phyloP scores from a whole-genome alignment of 2,797 vertebrate genomes.

The Mus spretus region DNA sequence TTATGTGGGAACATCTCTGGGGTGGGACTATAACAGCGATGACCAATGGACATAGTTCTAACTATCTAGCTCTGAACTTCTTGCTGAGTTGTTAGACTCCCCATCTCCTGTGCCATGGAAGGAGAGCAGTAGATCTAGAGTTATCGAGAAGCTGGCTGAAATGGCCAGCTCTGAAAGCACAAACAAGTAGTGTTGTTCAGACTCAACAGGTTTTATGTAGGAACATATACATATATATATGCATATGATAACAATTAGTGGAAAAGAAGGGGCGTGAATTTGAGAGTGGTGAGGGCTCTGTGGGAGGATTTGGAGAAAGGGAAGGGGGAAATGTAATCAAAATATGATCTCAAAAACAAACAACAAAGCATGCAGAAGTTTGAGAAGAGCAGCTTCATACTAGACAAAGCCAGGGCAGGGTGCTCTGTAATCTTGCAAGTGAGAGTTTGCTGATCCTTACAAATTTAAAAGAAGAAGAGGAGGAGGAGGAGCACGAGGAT shows the following conservation, averaged over 20 bases:
- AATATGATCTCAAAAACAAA: background rate
- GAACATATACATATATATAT: background rate
- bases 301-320: background rate
- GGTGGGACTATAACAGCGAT: background rate
- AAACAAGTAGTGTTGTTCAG: too few relatives aligned
- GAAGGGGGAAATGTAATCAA: background rate
- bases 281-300: background rate
- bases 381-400: slow-evolving; percentile 25
- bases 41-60: background rate
- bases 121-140: background rate
- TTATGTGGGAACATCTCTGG: background rate
- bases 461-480: background rate
- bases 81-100: background rate
- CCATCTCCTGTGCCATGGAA: background rate
- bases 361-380: background rate
- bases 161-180: background rate
- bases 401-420: background rate
- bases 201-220: background rate
- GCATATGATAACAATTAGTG: background rate
- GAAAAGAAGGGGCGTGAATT: too few relatives aligned
- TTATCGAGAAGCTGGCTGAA: background rate
- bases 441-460: background rate
- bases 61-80: background rate
- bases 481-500: too few relatives aligned
- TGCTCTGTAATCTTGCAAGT: background rate